Evolutionary conservation across 2,888 invertebrate species (phyloP).

Genomic region (Pyralis farinalis): DNA sequence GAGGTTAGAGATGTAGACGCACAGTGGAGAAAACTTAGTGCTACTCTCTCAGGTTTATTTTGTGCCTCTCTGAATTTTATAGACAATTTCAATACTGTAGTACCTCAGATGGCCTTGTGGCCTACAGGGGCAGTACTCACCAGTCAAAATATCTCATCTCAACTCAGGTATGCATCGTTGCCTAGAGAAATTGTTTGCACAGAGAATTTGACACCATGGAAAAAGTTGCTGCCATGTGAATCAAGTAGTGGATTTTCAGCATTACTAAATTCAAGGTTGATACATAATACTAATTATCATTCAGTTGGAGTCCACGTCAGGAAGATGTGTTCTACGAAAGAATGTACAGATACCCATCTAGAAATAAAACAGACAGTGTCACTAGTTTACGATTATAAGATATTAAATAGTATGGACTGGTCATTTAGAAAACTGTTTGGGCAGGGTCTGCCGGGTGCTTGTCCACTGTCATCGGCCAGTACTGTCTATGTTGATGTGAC

Average conservation of each 20-base stretch:
- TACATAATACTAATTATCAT: slow-evolving; percentile 96
- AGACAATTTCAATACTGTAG: slow-evolving; percentile 90
- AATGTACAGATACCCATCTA: slow-evolving; percentile 83
- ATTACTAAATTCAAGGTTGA: slow-evolving; percentile 92
- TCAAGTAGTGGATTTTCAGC: slow-evolving; percentile 93
- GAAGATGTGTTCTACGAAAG: slow-evolving; percentile 85
- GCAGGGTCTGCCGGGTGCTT: slow-evolving; percentile 89
- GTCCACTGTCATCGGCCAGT: slow-evolving; percentile 89
- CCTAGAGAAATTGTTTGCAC: slow-evolving; percentile 98
- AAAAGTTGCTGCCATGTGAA: slow-evolving; percentile 97
- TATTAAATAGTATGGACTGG: slow-evolving; percentile 88
- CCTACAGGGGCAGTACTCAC: slow-evolving; percentile 84
- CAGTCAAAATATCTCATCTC: slow-evolving; percentile 74
- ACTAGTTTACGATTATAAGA: slow-evolving; percentile 91
- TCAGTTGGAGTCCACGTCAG: slow-evolving; percentile 93
- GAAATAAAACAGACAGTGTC: slow-evolving; percentile 93
- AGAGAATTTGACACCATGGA: slow-evolving; percentile 99
- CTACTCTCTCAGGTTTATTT: slow-evolving; percentile 95
- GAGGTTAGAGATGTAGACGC: slow-evolving; percentile 86
- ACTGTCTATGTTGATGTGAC: slow-evolving; percentile 91
- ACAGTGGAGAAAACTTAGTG: slow-evolving; percentile 93
- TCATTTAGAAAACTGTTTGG: slow-evolving; percentile 93
- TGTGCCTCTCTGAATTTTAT: slow-evolving; percentile 98
- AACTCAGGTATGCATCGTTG: slow-evolving; percentile 91
- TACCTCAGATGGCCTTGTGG: slow-evolving; percentile 90